A percentile compares a stretch with the other conserved stretches of the same genome.
Evolutionary conservation across 2,113 vertebrate genomes (phyloP).

Genomic region (Porphyrio hochstetteri): DNA sequence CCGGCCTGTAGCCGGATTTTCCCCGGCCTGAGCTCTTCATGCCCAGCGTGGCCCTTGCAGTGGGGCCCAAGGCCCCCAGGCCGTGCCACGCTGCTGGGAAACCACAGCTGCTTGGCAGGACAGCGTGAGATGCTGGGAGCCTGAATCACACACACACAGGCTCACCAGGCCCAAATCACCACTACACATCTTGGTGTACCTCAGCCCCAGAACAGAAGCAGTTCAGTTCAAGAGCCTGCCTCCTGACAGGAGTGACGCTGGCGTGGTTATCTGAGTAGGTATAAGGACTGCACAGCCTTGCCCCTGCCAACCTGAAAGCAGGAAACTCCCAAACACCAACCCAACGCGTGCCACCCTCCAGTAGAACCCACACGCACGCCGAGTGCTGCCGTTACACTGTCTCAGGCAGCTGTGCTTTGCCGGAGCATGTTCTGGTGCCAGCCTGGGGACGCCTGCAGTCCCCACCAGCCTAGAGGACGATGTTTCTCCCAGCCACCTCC

Average conservation of each 20-base stretch:
- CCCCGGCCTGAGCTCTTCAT: fast-evolving
- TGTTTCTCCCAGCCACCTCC: neutral
- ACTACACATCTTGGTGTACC: too few species aligned
- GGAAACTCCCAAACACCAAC: too few species aligned
- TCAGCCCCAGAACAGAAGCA: too few species aligned
- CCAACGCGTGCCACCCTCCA: too few species aligned
- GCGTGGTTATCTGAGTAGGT: too few species aligned
- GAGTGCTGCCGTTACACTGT: fast-evolving
- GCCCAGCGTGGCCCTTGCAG: fast-evolving
- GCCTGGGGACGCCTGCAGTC: fast-evolving
- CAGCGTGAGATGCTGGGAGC: fast-evolving
- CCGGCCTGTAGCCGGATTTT: fast-evolving
- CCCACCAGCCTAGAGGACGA: neutral
- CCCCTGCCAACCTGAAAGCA: too few species aligned
- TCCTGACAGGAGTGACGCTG: neutral
- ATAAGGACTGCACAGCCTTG: neutral
- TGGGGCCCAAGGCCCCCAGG: fast-evolving
- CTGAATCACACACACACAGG: fast-evolving
- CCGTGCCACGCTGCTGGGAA: neutral
- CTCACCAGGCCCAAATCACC: neutral
- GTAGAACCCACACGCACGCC: fast-evolving
- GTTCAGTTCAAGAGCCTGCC: neutral
- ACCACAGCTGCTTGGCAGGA: fast-evolving
- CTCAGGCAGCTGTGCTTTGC: neutral
- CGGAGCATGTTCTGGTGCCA: neutral